Percentiles rank a stretch among this genome's conserved stretches.
Conservation (phyloP, 2,888 invertebrate genomes). For the Drosophila meridionalis region DNA sequence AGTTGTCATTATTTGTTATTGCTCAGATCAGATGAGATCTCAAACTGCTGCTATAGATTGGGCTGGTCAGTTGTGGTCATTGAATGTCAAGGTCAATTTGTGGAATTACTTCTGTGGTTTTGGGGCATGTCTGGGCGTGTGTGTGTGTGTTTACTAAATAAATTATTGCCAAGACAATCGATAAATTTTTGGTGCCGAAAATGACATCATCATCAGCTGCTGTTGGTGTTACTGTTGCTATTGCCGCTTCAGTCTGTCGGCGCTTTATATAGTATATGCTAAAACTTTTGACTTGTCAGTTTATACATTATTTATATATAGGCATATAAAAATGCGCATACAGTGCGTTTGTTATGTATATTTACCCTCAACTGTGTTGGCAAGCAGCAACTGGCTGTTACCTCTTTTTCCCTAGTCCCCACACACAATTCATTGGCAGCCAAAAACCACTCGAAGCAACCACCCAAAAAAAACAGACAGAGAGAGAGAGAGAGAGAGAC, state of each 20-base stretch:
- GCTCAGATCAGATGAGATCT: conserved; percentile 1
- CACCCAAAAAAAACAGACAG: conserved; percentile 32
- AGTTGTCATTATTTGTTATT: conserved; percentile 3
- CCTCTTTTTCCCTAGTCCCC: conserved; percentile 48
- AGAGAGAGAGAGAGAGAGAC: background rate
- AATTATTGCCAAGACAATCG: conserved; percentile 72
- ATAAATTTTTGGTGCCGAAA: conserved; percentile 56
- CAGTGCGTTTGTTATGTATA: conserved; percentile 71
- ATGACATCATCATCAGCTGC: conserved; percentile 64
- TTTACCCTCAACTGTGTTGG: conserved; percentile 65
- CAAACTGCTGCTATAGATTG: background rate
- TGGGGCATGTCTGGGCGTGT: conserved; percentile 21
- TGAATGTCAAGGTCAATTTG: conserved; percentile 71
- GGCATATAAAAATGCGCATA: conserved; percentile 13
- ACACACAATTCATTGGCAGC: conserved; percentile 68
- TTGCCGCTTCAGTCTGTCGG: conserved; percentile 12
- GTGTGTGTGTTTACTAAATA: conserved; percentile 52
- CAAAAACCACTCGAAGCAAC: conserved; percentile 67
- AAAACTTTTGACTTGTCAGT: conserved; percentile 57
- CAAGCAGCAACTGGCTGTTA: conserved; percentile 58
- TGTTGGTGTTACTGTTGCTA: conserved; percentile 13
- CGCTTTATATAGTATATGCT: conserved; percentile 10
- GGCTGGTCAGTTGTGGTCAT: conserved; percentile 28
- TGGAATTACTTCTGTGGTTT: conserved; percentile 29
- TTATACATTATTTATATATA: conserved; percentile 69